A percentile compares a stretch with the other conserved stretches of the same genome.
These are phyloP conservation scores for Hesperia comma DNA, from an alignment of 2,888 invertebrate genomes.

Conservation along the genomic window DNA sequence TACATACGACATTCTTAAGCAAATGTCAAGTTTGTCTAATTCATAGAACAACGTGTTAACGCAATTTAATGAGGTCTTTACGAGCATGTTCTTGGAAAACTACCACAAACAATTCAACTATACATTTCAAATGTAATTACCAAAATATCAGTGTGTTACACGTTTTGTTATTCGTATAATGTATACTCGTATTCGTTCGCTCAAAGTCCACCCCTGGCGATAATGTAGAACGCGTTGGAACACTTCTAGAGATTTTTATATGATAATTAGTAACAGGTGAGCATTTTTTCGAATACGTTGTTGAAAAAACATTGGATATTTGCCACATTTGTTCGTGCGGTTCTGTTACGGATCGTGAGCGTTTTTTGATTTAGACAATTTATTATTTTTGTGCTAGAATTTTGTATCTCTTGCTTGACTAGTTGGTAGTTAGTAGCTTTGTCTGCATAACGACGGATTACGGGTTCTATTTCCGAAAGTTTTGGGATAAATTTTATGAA, in stretches of 20 bases:
- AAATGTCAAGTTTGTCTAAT: no score
- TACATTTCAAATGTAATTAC: no score
- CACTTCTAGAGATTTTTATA: slow-evolving; percentile 43
- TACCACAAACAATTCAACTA: no score
- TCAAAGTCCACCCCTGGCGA: slow-evolving; percentile 39
- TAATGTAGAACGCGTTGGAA: slow-evolving; percentile 36
- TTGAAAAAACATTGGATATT: slow-evolving; percentile 35
- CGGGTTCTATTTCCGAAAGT: no score
- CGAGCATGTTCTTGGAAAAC: no score
- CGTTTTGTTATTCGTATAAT: no score
- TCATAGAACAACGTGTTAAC: no score
- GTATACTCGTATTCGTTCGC: not conserved
- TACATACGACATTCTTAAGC: no score
- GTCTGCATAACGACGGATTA: not conserved
- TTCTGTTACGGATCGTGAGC: slow-evolving; percentile 29
- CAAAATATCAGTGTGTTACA: no score
- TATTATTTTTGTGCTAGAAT: not conserved
- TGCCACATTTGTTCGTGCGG: slow-evolving; percentile 10
- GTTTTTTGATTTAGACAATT: slow-evolving; percentile 30
- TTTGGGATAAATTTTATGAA: no score
- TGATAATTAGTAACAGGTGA: slow-evolving; percentile 47
- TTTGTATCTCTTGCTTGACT: no score
- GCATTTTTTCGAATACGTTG: slow-evolving; percentile 26
- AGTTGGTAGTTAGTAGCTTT: not conserved
- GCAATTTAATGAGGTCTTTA: no score